Evolutionary conservation across 2,888 invertebrate species (phyloP), one percentile per base, ranked within the genome.

Genomic region (Horisme vitalbata): DNA sequence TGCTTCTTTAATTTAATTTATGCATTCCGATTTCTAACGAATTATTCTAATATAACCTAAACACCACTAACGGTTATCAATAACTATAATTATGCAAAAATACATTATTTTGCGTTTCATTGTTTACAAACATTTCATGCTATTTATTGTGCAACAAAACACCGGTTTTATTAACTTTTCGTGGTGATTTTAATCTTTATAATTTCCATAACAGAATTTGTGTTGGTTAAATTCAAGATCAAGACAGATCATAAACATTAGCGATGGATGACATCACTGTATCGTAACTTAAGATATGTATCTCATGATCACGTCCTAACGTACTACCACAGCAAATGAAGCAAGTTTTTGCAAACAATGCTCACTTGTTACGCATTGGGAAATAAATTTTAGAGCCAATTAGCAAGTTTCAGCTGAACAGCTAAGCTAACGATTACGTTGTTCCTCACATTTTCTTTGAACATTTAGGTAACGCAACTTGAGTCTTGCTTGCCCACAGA

Each of bases 321-420:
- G 21, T 38, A 39, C 41, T 37, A 47, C 32, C 30, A 23, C 13
- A 47, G 35, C 27, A 21, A 44, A 52, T 48, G 48, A 37, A 44
- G 52, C 20, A 44, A 51, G 43, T 41, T 49, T 45, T 52, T 41
- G 45, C 51, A 41, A 48, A 55, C 53, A 58, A 53, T 55, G 57
- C 46, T 23, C 36, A 24, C 44, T 46, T 57, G 43, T 50, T 50
- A 49, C 13, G 34, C 41, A 34, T 57, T 51, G 14, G 33, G 44
- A 26, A 48, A 55, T 30, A 37, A 35, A 48, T 39, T n/a, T 58
- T 53, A 55, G 52, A 24, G 9, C 20, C 39, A 46, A 55, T 57
- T 57, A 57, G 24, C 47, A 48, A 31, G n/a, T 48, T 35, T 18
- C 23, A 45, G 23, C 24, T 41, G 31, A 15, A 32, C 35, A 39